Evolutionary conservation across 2,797 vertebrate genomes (phyloP), one percentile per base, ranked within the genome.

Genomic region (Pantherophis alleghaniensis): DNA sequence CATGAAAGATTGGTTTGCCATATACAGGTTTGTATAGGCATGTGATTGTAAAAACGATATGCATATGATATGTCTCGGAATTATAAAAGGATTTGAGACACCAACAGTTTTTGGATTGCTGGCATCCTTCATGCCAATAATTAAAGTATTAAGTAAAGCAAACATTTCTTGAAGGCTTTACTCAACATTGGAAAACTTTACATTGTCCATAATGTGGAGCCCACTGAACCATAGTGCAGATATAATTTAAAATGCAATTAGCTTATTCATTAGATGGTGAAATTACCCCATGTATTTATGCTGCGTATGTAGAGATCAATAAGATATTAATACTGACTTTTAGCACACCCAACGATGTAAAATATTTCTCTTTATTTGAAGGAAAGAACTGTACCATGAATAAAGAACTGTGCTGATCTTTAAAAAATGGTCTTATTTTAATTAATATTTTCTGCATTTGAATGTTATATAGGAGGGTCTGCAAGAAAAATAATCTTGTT

Each of bases 331-430:
- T 93, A 18, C 1, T 53, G 0, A 91, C 32, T 69, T 11, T 94
- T 60, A 89, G 20, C 87, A 90, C 61, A 22, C 89, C 12, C 74
- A n/a, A 95, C 56, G 2, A 9, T 92, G 56, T 92, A 93, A 86
- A 92, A 94, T 74, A 90, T 0, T 26, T 11, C 32, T 94, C 69
- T 94, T 14, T 94, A 89, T 94, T 28, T 22, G 13, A 53, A 91
- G 63, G 89, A 87, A 94, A 60, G 60, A 1, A 74, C 94, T 93
- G 42, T 91, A 26, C 86, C 63, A 11, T 56, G 32, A 90, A 92
- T 53, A 90, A 92, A 86, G 51, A 66, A 56, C 24, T 90, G 51
- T 55, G 1, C 24, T 22, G n/a, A 86, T 86, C 16, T 79, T 60
- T 18, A 60, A 89, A 83, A 47, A 86, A 90, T 56, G 9, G 37